Evolutionary conservation across 2,888 invertebrate species (phyloP).

Genomic region (Apoderus coryli): DNA sequence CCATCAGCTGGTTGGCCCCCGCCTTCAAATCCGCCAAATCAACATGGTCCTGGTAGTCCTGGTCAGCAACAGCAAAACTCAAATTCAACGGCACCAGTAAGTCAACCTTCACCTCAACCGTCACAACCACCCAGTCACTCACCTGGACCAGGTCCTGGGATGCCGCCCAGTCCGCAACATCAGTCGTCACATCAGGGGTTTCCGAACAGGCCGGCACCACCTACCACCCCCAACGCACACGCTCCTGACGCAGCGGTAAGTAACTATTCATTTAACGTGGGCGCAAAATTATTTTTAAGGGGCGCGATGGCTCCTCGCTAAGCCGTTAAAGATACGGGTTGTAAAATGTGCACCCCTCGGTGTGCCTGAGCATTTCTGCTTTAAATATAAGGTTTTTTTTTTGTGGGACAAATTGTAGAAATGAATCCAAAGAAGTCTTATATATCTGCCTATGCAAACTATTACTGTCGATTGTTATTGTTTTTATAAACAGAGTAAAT

Average conservation of each 20-base stretch:
- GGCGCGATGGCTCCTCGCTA: no score
- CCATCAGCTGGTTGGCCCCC: conserved; percentile 30
- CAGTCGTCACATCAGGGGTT: conserved; percentile 41
- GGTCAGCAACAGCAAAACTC: conserved; percentile 20
- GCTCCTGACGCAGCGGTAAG: conserved; percentile 62
- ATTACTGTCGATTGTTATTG: no score
- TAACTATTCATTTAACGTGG: no score
- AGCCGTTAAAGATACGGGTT: no score
- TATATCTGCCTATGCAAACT: no score
- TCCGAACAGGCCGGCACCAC: conserved; percentile 55
- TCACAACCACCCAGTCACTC: conserved; percentile 31
- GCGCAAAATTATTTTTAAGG: no score
- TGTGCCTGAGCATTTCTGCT: no score
- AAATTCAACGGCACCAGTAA: conserved; percentile 28
- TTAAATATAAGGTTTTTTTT: no score
- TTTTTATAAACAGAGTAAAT: no score
- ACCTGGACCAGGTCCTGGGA: conserved; percentile 36
- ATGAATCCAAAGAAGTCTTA: no score
- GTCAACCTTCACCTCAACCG: conserved; percentile 32
- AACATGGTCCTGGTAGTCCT: conserved; percentile 25
- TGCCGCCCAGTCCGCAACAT: conserved; percentile 43
- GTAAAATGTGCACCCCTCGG: no score
- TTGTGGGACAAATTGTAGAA: no score
- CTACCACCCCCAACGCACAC: conserved; percentile 64
- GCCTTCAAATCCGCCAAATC: conserved; percentile 23